phyloP scores from a whole-genome alignment of 2,888 invertebrate species.

The Eucriotettix oculatus region DNA sequence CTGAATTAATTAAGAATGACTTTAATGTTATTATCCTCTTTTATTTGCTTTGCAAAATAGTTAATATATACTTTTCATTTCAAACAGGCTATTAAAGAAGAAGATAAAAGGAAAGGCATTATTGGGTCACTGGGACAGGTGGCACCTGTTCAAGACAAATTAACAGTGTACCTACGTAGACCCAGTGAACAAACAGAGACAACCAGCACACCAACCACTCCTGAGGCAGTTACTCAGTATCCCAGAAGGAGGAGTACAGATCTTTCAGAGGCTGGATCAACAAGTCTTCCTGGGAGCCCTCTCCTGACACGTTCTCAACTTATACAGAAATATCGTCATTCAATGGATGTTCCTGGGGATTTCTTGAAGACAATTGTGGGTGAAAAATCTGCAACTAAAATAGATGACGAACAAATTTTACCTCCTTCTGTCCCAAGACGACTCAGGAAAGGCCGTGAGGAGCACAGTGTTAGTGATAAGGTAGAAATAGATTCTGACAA shows the following conservation, averaged over 20 bases:
- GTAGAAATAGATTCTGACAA: constrained; percentile 81
- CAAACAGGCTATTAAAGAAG: constrained; percentile 37
- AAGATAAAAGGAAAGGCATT: constrained; percentile 40
- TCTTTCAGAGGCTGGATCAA: neutral
- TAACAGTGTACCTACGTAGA: constrained; percentile 40
- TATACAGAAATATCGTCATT: constrained; percentile 14
- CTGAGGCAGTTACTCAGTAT: neutral
- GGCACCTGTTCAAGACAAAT: constrained; percentile 30
- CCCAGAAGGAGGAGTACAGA: constrained; percentile 2
- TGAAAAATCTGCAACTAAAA: constrained; percentile 19
- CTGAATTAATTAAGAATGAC: no score
- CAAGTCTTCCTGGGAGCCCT: constrained; percentile 5
- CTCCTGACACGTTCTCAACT: constrained; percentile 9
- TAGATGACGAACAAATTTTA: constrained; percentile 23
- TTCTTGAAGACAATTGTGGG: constrained; percentile 19
- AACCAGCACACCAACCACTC: neutral
- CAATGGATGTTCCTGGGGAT: constrained; percentile 11
- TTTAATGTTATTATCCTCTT: no score
- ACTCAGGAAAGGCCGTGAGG: constrained; percentile 13
- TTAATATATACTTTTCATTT: neutral
- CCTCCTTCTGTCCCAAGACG: constrained; percentile 19
- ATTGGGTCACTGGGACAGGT: constrained; percentile 36
- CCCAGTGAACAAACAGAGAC: constrained; percentile 21
- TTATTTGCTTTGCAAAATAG: no score
- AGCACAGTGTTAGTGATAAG: constrained; percentile 32